Evolutionary conservation across 2,888 invertebrate genomes (phyloP), one percentile per base, ranked within the genome.

Genomic region (Clusia tigrina): DNA sequence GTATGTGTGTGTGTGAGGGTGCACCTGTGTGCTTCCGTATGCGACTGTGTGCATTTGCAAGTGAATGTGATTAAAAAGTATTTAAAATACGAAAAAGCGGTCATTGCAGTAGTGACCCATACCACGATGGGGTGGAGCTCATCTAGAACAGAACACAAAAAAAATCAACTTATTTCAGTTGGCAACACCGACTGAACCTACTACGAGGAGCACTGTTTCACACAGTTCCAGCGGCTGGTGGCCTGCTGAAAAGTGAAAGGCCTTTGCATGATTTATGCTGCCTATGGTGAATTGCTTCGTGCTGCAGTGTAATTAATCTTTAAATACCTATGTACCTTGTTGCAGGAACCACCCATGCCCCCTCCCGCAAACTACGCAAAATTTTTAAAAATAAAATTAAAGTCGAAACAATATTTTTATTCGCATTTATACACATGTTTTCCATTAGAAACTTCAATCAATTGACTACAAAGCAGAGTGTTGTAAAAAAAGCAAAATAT

Each of bases 261-360:
- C 38, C 58, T 52, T 60, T 64, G 63, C 67, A 67, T 67, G 67
- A 67, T 67, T 64, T 67, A 64, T 64, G 58, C 54, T 60, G 58
- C 48, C 58, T 32, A 42, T 55, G 53, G 58, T 58, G 62, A 60
- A 64, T 62, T 58, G 59, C 53, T 63, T 67, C 67, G 63, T 67
- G 67, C 57, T 67, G 64, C 63, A 60, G 64, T 61, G 61, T 58
- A 67, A 67, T 67, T 67, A 67, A 64, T 67, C 67, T 64, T 62
- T 53, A 15, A 24, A 26, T 15, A 25, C n/a, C n/a, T n/a, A n/a
- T n/a, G n/a, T n/a, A n/a, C 25, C 25, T 24, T 26, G 53, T 3
- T 24, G n/a, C n/a, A n/a, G n/a, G 25, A 52, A 12, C 18, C 5
- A 23, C 18, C 23, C n/a, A n/a, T n/a, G n/a, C n/a, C n/a, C n/a